Evolutionary conservation across 2,797 vertebrate genomes (phyloP), one percentile per base, ranked within the genome.

Genomic region (Schizopygopsis malacanthus): DNA sequence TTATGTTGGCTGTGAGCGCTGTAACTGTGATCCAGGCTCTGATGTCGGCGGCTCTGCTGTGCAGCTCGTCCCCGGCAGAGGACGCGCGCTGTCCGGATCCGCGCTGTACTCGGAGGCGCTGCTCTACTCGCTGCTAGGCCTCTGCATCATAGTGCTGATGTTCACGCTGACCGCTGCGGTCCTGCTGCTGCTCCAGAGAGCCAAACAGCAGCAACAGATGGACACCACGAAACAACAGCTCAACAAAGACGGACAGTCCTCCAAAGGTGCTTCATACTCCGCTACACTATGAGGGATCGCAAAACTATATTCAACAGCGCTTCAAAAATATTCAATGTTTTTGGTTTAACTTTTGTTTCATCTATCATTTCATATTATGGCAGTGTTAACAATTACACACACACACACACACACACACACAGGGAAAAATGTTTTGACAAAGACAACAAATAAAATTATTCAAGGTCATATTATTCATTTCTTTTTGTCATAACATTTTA

Each of bases 61-160:
- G 20, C 87, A n/a, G 1, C 5, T 7, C 0, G 11, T 37, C 0
- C 61, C 39, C 82, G 72, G 79, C 61, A 82, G 85, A 33, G 80
- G 47, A 16, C 63, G 65, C 45, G 8, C 65, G 0, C 28, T 12
- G 3, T 15, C n/a, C 5, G 47, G 28, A 4, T 22, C 72, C 6
- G 47, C 88, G 47, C 85, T 87, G 4, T 88, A 90, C 52, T 56
- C 91, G 2, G 78, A 81, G 0, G 13, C 90, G n/a, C n/a, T 93
- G 50, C 75, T 94, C 37, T 94, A 93, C 89, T 86, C 91, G 11
- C 85, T 95, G 50, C 86, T 95, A 85, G 92, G 89, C 2, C 39
- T 95, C n/a, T 92, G 91, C 83, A 20, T 90, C 20, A 45, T 82
- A 4, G 82, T 94, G 82, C 88, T 95, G 70, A n/a, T 94, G 47